Evolutionary conservation across 2,888 invertebrate species (phyloP).

Genomic region (Calliphora vomitoria): DNA sequence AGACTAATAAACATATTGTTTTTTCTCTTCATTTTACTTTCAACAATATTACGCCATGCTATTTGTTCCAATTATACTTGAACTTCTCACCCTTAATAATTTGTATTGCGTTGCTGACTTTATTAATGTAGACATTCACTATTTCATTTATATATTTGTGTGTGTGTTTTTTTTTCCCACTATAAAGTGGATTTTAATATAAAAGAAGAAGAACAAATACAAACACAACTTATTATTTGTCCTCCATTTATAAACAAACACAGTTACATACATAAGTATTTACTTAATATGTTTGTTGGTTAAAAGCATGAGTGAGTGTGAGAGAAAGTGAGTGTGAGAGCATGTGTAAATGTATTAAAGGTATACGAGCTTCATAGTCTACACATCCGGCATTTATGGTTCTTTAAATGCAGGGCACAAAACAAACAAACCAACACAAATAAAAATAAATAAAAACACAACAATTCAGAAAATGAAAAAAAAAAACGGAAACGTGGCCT

Average conservation of each 20-base stretch:
- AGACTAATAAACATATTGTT: neutral
- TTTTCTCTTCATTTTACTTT: neutral
- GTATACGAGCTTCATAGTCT: conserved; percentile 46
- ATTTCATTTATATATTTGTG: conserved; percentile 16
- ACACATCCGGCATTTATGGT: conserved; percentile 69
- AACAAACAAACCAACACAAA: conserved; percentile 35
- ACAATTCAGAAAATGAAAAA: conserved; percentile 12
- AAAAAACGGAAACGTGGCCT: conserved; percentile 63
- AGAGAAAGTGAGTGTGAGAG: neutral
- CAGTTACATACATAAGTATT: neutral
- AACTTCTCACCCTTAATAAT: conserved; percentile 27
- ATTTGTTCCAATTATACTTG: conserved; percentile 41
- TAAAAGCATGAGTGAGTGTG: neutral
- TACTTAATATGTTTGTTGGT: conserved; percentile 35
- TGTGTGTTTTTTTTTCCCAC: neutral
- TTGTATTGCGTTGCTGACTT: neutral
- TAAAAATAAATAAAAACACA: neutral
- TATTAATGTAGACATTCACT: conserved; percentile 18
- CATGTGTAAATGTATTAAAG: conserved; percentile 6
- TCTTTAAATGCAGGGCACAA: conserved; percentile 53
- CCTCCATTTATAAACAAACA: conserved; percentile 27
- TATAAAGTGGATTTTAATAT: conserved; percentile 34
- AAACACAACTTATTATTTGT: conserved; percentile 38
- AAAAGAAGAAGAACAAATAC: neutral
- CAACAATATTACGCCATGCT: neutral